phyloP scores from a whole-genome alignment of 1,140 invertebrate genomes.

The Grapholita molesta region DNA sequence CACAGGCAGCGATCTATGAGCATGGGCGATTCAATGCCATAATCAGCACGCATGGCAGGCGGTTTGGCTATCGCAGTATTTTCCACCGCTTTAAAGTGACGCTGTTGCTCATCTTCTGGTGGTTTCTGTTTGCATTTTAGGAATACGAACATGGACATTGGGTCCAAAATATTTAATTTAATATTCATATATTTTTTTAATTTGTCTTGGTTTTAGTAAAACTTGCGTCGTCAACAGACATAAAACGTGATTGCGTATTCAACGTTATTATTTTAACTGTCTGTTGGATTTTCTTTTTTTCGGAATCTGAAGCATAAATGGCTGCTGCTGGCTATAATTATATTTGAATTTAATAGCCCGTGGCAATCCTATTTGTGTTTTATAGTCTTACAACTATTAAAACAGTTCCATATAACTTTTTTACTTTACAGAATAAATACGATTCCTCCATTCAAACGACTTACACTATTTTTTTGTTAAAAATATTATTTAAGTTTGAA shows the following conservation, averaged over 20 bases:
- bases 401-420: background rate
- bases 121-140: too few species aligned
- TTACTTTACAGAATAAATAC: background rate
- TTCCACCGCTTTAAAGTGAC: too few species aligned
- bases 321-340: background rate
- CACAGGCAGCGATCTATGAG: too few species aligned
- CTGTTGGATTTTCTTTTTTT: background rate
- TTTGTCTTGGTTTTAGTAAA: background rate
- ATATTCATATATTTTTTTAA: background rate
- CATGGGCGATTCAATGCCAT: too few species aligned
- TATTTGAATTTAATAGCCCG: background rate
- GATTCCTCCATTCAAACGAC: too few species aligned
- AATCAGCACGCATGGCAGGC: too few species aligned
- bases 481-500: too few species aligned
- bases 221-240: background rate
- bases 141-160: too few species aligned
- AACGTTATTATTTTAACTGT: conserved; percentile 5
- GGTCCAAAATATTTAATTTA: too few species aligned
- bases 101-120: too few species aligned
- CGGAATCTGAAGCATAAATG: background rate
- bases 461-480: too few species aligned
- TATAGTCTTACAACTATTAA: background rate
- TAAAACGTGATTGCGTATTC: background rate
- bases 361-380: background rate
- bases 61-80: too few species aligned